Conservation (phyloP, 92 coral and sea anemone genomes). For the Pocillopora grandis region DNA sequence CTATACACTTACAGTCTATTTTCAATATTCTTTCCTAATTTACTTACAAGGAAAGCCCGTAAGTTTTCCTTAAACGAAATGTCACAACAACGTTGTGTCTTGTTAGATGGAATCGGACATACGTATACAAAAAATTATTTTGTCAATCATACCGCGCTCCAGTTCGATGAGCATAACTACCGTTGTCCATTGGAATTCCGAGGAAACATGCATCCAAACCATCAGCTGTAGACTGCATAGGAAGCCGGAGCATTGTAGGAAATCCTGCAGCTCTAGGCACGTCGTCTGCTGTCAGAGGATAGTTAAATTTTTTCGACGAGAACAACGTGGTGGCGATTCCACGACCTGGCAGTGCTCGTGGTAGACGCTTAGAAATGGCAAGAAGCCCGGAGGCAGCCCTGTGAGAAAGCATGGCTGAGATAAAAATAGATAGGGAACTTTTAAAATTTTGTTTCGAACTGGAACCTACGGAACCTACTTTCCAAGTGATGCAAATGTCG, state of each 20-base stretch:
- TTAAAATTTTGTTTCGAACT: too few species aligned
- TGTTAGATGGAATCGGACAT: too few species aligned
- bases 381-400: not conserved
- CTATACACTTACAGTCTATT: too few species aligned
- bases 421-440: not conserved
- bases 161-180: slow-evolving; percentile 33
- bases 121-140: not conserved
- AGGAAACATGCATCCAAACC: slow-evolving; percentile 57
- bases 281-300: slow-evolving; percentile 29
- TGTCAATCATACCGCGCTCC: slow-evolving; percentile 43
- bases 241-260: slow-evolving; percentile 49
- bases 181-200: slow-evolving; percentile 44
- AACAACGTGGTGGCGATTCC: not conserved
- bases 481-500: too few species aligned
- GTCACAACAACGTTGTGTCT: too few species aligned
- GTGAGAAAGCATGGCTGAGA: not conserved
- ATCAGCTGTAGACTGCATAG: slow-evolving; percentile 26
- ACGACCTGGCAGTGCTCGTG: not conserved
- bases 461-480: too few species aligned
- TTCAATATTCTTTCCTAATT: too few species aligned
- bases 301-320: slow-evolving; percentile 18
- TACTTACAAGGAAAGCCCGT: too few species aligned
- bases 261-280: slow-evolving; percentile 47
- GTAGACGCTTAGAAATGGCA: not conserved
- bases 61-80: too few species aligned